Conservation (phyloP, 2,797 vertebrate species). For the Iguana delicatissima region DNA sequence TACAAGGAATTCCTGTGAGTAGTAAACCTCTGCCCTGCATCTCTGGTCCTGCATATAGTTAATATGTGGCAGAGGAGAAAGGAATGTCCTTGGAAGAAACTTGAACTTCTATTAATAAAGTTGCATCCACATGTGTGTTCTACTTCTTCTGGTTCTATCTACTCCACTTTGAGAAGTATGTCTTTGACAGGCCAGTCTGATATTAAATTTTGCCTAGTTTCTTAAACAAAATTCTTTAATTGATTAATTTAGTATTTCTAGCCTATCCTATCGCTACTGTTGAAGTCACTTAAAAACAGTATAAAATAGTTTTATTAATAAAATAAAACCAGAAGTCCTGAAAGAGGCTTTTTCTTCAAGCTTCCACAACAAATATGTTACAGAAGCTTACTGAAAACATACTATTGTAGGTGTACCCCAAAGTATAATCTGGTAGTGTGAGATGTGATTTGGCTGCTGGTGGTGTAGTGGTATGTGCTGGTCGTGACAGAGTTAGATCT, state of each 20-base stretch:
- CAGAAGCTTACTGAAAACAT: background rate
- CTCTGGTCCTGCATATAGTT: background rate
- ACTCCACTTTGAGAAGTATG: background rate
- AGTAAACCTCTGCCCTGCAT: background rate
- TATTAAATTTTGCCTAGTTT: background rate
- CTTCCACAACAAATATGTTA: background rate
- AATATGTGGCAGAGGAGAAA: background rate
- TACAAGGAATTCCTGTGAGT: conserved; percentile 99
- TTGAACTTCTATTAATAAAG: background rate
- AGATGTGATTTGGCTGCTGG: background rate
- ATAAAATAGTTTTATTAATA: too few relatives aligned
- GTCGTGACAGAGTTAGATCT: background rate
- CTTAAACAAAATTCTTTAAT: background rate
- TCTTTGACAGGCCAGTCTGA: background rate
- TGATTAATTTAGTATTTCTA: too few relatives aligned
- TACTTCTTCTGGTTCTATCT: background rate
- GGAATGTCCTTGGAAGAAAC: background rate
- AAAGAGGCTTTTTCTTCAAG: background rate
- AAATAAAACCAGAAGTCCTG: too few relatives aligned
- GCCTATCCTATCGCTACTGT: too few relatives aligned
- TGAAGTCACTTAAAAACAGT: too few relatives aligned
- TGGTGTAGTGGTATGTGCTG: background rate
- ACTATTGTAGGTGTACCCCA: background rate
- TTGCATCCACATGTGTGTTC: background rate
- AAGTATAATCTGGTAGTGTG: background rate